Base-by-base conservation (phyloP, 2,113 vertebrate genomes). In the Lagenorhynchus albirostris region DNA sequence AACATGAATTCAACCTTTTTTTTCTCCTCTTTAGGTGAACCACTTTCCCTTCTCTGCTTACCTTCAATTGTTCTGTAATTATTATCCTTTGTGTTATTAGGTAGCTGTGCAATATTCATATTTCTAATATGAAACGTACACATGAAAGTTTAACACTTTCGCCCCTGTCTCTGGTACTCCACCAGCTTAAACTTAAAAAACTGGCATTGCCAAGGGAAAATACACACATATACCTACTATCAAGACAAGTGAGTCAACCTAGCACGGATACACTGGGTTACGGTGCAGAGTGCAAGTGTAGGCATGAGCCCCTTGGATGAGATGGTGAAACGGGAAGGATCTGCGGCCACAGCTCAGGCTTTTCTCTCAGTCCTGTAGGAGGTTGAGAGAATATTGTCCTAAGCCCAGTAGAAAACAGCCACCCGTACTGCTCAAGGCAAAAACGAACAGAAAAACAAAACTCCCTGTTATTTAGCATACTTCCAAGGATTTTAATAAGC, bases 401-500 rank as follows among this genome's bases (percentile, higher is more conserved):
- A 8, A 80, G 6, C 12, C 63, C 1, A 23, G 36, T 15, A 41
- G 44, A 62, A 41, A 87, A 68, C 6, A 20, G 47, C 53, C 21
- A 81, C 58, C 80, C 4, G 20, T 23, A 25, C 3, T 60, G 55
- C 65, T 93, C 33, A 85, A 73, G 20, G 36, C 65, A 88, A 53
- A 58, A 29, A 9, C 18, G 74, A 68, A 85, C 29, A 20, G 76
- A 23, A 7, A 14, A 55, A 62, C 29, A 25, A 10, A 74, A 8
- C n/a, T 11, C 38, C n/a, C 62, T 93, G 73, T 67, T 41, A 68
- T 68, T 84, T 83, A 84, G 53, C 33, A 17, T 26, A 18, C 47
- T 80, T 81, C 58, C 77, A 44, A 91, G 73, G 41, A 31, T 86
- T 94, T 74, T 83, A 89, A 73, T 80, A 63, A 94, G 74, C 41